Conservation (phyloP, 30 jellyfish, hydroid and myxozoan species). For the Aurelia aurita complex sp. Pacific region DNA sequence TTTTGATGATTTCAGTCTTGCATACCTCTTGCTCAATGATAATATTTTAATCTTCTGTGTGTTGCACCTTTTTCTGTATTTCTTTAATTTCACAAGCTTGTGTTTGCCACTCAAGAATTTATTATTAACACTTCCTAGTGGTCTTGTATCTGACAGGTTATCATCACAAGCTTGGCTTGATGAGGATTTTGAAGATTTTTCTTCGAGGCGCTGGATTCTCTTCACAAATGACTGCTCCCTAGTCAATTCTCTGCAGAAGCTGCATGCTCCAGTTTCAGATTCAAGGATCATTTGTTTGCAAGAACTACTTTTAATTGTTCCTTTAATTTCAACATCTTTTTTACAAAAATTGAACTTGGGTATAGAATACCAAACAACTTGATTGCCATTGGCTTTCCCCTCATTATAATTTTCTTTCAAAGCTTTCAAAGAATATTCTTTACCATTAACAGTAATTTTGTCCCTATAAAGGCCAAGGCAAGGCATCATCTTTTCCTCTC, state of each 20-base stretch:
- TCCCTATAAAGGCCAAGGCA: too few species aligned
- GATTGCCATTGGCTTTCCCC: too few species aligned
- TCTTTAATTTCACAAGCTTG: background rate
- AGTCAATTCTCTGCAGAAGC: background rate
- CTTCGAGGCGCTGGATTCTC: background rate
- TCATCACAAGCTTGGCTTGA: too few species aligned
- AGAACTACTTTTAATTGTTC: background rate
- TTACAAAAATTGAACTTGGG: background rate
- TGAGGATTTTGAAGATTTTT: too few species aligned
- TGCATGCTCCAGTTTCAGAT: background rate
- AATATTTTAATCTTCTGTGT: background rate
- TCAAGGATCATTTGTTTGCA: conserved; percentile 1
- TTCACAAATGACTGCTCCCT: background rate
- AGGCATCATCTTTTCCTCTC: too few species aligned
- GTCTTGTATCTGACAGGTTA: too few species aligned
- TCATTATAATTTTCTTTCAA: too few species aligned
- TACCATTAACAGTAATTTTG: too few species aligned
- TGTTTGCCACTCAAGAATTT: background rate
- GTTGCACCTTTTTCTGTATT: background rate
- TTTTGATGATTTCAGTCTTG: background rate
- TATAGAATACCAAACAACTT: background rate
- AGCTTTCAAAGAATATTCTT: too few species aligned
- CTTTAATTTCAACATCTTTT: background rate
- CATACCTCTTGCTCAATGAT: background rate
- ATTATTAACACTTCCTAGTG: background rate